Evolutionary conservation across 2,888 invertebrate species (phyloP), one percentile per base, ranked within the genome.

Genomic region (Rotaria magnacalcarata): DNA sequence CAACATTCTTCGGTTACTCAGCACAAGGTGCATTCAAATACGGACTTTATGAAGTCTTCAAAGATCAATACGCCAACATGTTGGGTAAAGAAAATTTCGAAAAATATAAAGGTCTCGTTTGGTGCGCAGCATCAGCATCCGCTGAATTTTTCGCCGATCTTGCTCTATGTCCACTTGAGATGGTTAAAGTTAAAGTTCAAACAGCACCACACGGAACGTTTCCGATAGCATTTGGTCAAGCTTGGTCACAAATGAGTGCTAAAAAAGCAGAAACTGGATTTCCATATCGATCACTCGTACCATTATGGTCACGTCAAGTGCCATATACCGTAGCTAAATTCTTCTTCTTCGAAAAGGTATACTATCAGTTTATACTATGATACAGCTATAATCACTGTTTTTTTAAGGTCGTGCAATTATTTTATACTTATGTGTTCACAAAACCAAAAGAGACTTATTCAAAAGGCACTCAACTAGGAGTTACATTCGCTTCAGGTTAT

Each of bases 251-350:
- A 43, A 75, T 75, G 75, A 75, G 7, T 43, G 75, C 75, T 3
- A 19, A 75, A 0, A 27, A 27, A 47, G 75, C 24, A 3, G 75
- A 75, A 21, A 75, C 75, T 47, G 75, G 75, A 24, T 75, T 75
- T 75, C 75, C 75, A 47, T 75, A 75, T n/a, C 75, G 75, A 43
- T 75, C 75, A n/a, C 43, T 75, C 19, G 43, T 75, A 43, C 75
- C 75, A 75, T 75, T 75, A 47, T 75, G 75, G 75, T 75, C 75
- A 43, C 75, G 75, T 21, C 75, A 75, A 75, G 47, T 75, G 3
- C 75, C 75, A 75, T 75, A 75, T 75, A 75, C 75, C 7, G 75
- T 75, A 24, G 75, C 75, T 24, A 75, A 75, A 75, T 75, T 75
- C 24, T 75, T 43, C 75, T 75, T 75, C 19, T 75, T 75, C 19